A percentile compares a stretch with the other conserved stretches of the same genome.
Conservation (phyloP, 23 tunicate genomes). For the Clavelina lepadiformis region DNA sequence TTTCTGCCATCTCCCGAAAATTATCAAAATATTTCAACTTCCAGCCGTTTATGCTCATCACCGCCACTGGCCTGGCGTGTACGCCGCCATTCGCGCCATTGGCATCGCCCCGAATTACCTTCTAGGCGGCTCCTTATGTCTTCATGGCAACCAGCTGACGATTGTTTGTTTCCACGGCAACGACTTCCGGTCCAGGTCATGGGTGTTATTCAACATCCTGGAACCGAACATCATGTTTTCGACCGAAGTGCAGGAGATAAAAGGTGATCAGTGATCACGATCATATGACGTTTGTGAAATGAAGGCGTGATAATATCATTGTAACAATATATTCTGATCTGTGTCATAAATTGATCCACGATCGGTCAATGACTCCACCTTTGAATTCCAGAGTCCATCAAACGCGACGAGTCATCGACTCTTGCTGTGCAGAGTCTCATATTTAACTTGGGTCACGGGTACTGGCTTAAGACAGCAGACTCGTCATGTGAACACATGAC, state of each 20-base stretch:
- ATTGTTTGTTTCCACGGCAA: slow-evolving; percentile 96
- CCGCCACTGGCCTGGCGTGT: slow-evolving; percentile 96
- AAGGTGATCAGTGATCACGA: slow-evolving; percentile 46
- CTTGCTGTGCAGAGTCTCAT: slow-evolving; percentile 74
- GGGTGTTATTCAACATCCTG: slow-evolving; percentile 85
- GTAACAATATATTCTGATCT: not conserved
- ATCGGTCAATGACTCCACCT: not conserved
- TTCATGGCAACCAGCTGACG: slow-evolving; percentile 77
- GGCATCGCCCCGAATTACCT: slow-evolving; percentile 39
- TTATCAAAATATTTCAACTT: too few species aligned
- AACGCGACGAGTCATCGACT: slow-evolving; percentile 69
- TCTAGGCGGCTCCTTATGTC: slow-evolving; percentile 86
- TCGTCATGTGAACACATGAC: slow-evolving; percentile 74
- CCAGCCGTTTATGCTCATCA: slow-evolving; percentile 44
- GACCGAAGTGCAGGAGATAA: slow-evolving; percentile 89
- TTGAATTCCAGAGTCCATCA: slow-evolving; percentile 52
- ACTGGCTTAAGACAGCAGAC: slow-evolving; percentile 67
- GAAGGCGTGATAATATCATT: too few species aligned
- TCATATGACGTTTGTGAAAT: too few species aligned
- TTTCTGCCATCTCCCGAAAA: too few species aligned
- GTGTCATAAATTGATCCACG: not conserved
- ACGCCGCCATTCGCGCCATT: slow-evolving; percentile 35
- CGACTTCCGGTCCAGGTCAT: slow-evolving; percentile 66
- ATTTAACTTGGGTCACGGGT: slow-evolving; percentile 82
- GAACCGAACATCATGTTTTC: slow-evolving; percentile 85